Percentiles rank a stretch among this genome's conserved stretches.
These are phyloP conservation scores for Hyles vespertilio DNA, from an alignment of 1,140 invertebrate species.

Conservation along the genomic window DNA sequence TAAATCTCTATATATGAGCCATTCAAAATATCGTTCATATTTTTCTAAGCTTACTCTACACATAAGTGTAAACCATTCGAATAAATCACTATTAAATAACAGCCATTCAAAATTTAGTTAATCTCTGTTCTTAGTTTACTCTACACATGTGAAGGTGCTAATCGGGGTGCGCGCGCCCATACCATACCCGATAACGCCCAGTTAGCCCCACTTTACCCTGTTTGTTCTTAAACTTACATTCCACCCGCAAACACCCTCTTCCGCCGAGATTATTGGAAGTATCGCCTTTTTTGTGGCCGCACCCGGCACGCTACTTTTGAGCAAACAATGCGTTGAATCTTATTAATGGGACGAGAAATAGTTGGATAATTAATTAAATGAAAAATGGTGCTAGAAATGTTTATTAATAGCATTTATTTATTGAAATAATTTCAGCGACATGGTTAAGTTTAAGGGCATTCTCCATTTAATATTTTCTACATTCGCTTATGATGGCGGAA, in stretches of 20 bases:
- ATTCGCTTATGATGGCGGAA: too few relatives aligned
- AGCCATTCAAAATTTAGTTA: constrained; percentile 6
- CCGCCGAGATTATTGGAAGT: constrained; percentile 61
- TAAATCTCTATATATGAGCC: too few relatives aligned
- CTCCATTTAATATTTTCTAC: too few relatives aligned
- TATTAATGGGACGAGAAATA: too few relatives aligned
- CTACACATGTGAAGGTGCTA: constrained; percentile 50
- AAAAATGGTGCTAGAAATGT: too few relatives aligned
- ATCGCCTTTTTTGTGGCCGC: constrained; percentile 46
- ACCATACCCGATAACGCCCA: constrained; percentile 25
- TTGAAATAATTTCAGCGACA: too few relatives aligned
- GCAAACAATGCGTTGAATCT: constrained; percentile 12
- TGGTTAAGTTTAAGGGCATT: too few relatives aligned
- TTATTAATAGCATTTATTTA: too few relatives aligned
- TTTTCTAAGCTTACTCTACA: too few relatives aligned
- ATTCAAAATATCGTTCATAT: too few relatives aligned
- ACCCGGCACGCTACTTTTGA: constrained; percentile 45
- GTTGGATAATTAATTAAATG: too few relatives aligned
- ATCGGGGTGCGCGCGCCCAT: constrained; percentile 49
- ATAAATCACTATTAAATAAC: not conserved
- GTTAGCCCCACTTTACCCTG: constrained; percentile 57
- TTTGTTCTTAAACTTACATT: constrained; percentile 62
- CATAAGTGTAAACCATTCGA: too few relatives aligned
- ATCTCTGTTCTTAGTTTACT: constrained; percentile 17
- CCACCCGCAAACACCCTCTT: constrained; percentile 59